phyloP scores from a whole-genome alignment of 1,140 invertebrate genomes.

The Mylabris phalerata region DNA sequence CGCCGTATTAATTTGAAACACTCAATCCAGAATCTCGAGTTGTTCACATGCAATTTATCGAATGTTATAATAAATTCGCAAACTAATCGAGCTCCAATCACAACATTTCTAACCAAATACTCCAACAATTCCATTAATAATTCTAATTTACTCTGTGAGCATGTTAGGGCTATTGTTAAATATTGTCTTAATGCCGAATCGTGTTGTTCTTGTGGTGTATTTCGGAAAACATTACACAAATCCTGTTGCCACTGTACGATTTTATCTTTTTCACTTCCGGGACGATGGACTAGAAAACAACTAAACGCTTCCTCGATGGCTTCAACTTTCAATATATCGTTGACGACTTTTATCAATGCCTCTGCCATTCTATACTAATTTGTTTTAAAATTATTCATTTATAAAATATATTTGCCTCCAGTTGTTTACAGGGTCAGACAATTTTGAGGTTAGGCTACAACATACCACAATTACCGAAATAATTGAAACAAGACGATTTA shows the following conservation, averaged over 20 bases:
- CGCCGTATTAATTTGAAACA: conserved; percentile 78
- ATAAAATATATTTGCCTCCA: too few species aligned
- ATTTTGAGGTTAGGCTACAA: too few species aligned
- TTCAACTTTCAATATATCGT: conserved; percentile 69
- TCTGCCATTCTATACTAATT: conserved; percentile 22
- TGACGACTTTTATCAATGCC: conserved; percentile 51
- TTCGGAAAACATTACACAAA: conserved; percentile 46
- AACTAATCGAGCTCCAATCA: conserved; percentile 63
- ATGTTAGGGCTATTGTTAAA: conserved; percentile 58
- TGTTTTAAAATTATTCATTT: too few species aligned
- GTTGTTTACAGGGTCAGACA: too few species aligned
- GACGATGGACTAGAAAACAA: conserved; percentile 70
- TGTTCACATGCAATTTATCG: conserved; percentile 70
- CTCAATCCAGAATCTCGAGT: conserved; percentile 80
- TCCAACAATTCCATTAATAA: conserved; percentile 66
- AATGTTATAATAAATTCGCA: conserved; percentile 77
- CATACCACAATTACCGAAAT: too few species aligned
- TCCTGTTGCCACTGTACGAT: conserved; percentile 58
- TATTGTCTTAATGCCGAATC: conserved; percentile 66
- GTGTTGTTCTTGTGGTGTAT: conserved; percentile 57
- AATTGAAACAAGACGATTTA: too few species aligned
- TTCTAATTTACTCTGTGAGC: conserved; percentile 63
- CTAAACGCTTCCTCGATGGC: conserved; percentile 81
- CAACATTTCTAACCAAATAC: conserved; percentile 59
- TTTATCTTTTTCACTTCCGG: conserved; percentile 59